phyloP scores from a whole-genome alignment of 2,113 vertebrate genomes.

The Callorhinus ursinus region DNA sequence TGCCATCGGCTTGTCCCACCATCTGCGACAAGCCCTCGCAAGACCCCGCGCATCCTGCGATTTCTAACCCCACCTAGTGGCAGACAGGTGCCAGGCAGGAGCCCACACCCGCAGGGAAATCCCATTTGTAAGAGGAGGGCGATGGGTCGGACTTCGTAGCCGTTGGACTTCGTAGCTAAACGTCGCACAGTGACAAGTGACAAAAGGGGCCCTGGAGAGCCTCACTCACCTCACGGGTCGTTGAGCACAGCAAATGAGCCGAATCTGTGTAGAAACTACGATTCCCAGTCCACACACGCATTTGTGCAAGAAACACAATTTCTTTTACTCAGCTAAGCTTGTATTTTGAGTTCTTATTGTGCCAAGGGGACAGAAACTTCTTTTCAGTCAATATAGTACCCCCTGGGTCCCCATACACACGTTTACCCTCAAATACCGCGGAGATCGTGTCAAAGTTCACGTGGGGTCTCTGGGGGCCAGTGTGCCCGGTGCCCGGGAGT shows the following conservation, averaged over 20 bases:
- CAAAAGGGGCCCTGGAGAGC: background rate
- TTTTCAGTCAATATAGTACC: background rate
- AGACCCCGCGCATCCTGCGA: background rate
- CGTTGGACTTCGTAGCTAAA: background rate
- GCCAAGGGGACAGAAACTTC: background rate
- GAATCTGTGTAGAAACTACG: background rate
- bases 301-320: background rate
- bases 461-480: background rate
- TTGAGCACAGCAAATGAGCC: background rate
- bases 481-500: background rate
- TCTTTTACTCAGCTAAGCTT: background rate
- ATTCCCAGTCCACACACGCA: background rate
- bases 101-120: background rate
- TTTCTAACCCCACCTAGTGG: constrained; percentile 54
- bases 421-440: no score
- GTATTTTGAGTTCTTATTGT: background rate
- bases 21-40: background rate
- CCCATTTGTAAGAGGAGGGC: background rate
- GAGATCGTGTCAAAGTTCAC: background rate
- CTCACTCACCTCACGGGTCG: background rate
- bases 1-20: background rate
- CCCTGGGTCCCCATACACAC: background rate
- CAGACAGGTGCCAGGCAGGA: background rate
- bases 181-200: background rate
- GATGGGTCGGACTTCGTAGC: background rate